Percentiles rank a stretch among this genome's conserved stretches.
These are phyloP conservation scores for Seira ritae DNA, from an alignment of 2,888 invertebrate species.

Conservation along the genomic window DNA sequence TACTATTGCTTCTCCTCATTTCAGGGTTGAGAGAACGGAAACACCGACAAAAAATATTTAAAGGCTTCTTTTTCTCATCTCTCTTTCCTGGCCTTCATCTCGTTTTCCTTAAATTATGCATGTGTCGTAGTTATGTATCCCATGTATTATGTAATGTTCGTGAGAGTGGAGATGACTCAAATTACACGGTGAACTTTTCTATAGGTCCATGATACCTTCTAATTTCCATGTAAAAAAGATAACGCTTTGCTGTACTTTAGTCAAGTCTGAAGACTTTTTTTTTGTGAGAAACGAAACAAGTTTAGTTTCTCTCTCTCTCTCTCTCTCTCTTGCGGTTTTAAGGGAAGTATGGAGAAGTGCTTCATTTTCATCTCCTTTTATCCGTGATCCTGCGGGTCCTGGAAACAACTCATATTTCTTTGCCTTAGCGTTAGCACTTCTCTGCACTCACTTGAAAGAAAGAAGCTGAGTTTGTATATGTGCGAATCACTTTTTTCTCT, in stretches of 20 bases:
- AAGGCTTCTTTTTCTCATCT: not conserved
- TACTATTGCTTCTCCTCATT: no score
- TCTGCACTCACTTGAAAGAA: no score
- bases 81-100: not conserved
- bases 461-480: no score
- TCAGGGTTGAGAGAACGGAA: not conserved
- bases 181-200: not conserved
- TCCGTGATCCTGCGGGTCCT: not conserved
- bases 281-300: not conserved
- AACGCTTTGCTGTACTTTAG: not conserved
- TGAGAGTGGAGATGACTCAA: not conserved
- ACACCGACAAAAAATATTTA: not conserved
- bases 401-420: no score
- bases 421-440: no score
- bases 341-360: conserved; percentile 31
- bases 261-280: not conserved
- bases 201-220: conserved; percentile 2
- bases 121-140: no score
- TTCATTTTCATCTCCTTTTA: conserved; percentile 21
- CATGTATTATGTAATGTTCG: not conserved
- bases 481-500: no score
- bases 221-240: conserved; percentile 19
- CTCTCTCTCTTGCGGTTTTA: conserved; percentile 9
- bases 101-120: not conserved
- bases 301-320: not conserved